Conservation (phyloP, 2,113 vertebrate genomes). For the Agapornis roseicollis region DNA sequence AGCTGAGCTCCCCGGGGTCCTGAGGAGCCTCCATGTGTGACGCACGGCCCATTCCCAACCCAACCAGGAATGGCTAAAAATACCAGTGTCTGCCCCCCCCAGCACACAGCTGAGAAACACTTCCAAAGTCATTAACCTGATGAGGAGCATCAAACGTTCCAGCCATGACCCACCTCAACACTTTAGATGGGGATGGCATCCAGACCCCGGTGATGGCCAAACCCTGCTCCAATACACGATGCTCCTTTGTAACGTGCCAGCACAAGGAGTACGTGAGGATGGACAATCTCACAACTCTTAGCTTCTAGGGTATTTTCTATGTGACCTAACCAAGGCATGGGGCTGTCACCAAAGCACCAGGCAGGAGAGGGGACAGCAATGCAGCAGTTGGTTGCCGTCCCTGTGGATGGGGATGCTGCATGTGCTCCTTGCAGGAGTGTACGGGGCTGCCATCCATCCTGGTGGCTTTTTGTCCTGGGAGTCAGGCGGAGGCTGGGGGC, state of each 20-base stretch:
- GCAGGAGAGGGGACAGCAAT: background rate
- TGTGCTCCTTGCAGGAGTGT: background rate
- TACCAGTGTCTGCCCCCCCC: background rate
- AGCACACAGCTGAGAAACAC: background rate
- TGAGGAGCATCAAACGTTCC: background rate
- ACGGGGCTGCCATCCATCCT: background rate
- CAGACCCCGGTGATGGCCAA: rapidly evolving
- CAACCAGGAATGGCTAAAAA: constrained; percentile 13
- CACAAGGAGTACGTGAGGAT: background rate
- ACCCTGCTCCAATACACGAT: background rate
- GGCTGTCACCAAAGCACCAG: background rate
- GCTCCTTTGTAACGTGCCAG: background rate
- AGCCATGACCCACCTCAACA: rapidly evolving
- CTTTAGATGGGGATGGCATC: background rate
- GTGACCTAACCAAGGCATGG: background rate
- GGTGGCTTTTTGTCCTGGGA: background rate
- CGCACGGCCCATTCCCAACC: rapidly evolving
- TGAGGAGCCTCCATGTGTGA: background rate
- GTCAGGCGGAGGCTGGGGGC: background rate
- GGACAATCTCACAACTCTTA: background rate
- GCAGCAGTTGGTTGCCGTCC: background rate
- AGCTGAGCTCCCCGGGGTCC: background rate
- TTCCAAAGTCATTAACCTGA: background rate
- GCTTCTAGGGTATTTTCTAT: background rate
- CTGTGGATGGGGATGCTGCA: background rate